Evolutionary conservation across 2,888 invertebrate genomes (phyloP), one percentile per base, ranked within the genome.

Genomic region (Carcina quercana): DNA sequence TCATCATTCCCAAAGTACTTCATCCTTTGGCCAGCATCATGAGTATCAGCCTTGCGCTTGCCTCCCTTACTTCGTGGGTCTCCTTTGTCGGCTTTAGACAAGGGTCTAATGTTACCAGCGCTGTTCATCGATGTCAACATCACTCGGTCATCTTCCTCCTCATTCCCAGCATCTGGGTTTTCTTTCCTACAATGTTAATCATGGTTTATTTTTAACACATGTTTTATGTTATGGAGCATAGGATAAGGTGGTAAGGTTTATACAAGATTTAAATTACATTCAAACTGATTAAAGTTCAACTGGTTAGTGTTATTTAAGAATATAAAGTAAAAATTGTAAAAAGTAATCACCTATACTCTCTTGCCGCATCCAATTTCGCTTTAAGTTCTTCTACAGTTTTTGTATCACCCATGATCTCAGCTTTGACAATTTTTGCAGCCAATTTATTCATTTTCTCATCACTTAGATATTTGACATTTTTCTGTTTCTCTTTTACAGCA

Each of bases 1-100:
- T 96, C 95, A 82, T 97, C 96, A 80, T 96, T 94, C 3, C 92
- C 89, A 79, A 94, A 96, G 75, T 95, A 96, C 35, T 92, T 88
- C 3, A 89, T 86, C 43, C 96, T 86, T 59, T 94, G 87, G 5
- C 91, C 91, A 39, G 87, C 87, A 28, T 73, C 65, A 57, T 96
- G 93, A 3, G 95, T 96, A 46, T 91, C 89, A 17, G 86, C 73
- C 57, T 87, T 89, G 37, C 87, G 84, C 54, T 83, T 86, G 6
- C 69, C 68, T 34, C 72, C 62, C 41, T 76, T 83, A 43, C 74
- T 72, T 51, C 53, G 78, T 8, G 64, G 65, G 59, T 78, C 84
- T 25, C 82, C 76, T 34, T 58, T 67, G 34, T 66, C 61, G 25
- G 71, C 57, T 37, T 83, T 72, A 6, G 53, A 51, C 19, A 93